Base-by-base conservation (phyloP, 92 coral and sea anemone genomes). In the Umimayanthus kanabou region DNA sequence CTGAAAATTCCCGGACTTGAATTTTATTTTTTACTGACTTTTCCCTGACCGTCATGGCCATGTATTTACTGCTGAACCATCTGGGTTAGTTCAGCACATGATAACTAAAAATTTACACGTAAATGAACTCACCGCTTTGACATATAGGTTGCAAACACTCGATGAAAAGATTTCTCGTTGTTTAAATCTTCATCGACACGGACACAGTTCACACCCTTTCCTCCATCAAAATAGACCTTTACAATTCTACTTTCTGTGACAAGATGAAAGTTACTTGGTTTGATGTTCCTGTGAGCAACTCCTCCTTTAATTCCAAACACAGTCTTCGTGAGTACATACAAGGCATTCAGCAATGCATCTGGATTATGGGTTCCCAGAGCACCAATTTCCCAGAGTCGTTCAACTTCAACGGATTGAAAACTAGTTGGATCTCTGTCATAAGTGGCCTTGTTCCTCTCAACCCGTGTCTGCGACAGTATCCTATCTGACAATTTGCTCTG, bases 331-430 rank as follows among this genome's bases (percentile, higher is more conserved):
- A 75, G 29, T 40, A 75, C 79, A 75, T 75, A 75, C 79, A 75
- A 75, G 30, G 79, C 79, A 75, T 75, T 75, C 11, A 75, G 6
- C 53, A 75, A 18, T 39, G 79, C 79, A 75, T 75, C 79, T 18
- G 79, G 79, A 75, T 20, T 75, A n/a, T 75, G 79, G n/a, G 79
- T 33, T 39, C 79, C 79, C 4, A 75, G 28, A 22, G 18, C 79
- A 37, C 79, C 79, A 0, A 18, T 75, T 39, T 75, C 79, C 79
- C 79, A 75, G n/a, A 75, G 79, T 18, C 79, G 42, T 20, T 75
- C 79, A 75, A 75, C 29, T 75, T 75, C 79, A 75, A 37, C 4
- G 50, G 79, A 50, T 39, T 75, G 79, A 75, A 75, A 75, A 75
- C 79, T 20, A 15, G 79, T 75, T 4, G 79, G 79, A 25, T 75